Evolutionary conservation across 2,113 vertebrate species (phyloP).

Genomic region (Labeo catla): DNA sequence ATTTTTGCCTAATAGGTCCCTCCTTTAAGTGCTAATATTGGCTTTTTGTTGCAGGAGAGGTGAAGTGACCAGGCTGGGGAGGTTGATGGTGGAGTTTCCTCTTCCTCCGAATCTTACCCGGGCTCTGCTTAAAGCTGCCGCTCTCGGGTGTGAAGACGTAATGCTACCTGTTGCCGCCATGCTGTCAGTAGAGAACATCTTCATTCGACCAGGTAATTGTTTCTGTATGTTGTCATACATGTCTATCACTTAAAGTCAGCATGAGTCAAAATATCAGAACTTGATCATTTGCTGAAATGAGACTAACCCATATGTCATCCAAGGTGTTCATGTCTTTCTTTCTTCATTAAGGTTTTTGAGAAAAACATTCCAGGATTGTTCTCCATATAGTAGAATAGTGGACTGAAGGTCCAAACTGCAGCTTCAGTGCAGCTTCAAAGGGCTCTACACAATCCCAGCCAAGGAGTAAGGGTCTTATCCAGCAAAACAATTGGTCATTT

Average conservation of each 20-base stretch:
- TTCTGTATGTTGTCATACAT: background rate
- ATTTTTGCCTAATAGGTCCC: too few species aligned
- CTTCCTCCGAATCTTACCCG: conserved; percentile 89
- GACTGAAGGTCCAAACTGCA: too few species aligned
- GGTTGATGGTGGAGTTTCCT: conserved; percentile 93
- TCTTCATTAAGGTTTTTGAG: too few species aligned
- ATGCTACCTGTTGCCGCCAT: conserved; percentile 94
- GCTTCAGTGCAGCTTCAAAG: too few species aligned
- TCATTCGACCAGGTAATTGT: conserved; percentile 89
- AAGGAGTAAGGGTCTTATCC: too few species aligned
- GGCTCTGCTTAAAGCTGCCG: conserved; percentile 89
- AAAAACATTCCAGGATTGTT: too few species aligned
- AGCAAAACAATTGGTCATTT: too few species aligned
- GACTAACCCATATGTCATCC: background rate
- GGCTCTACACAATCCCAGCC: too few species aligned
- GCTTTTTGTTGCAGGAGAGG: conserved; percentile 80
- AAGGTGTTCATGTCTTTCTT: too few species aligned
- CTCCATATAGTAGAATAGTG: too few species aligned
- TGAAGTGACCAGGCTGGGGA: conserved; percentile 86
- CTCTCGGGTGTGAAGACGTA: conserved; percentile 85
- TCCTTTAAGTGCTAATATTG: background rate
- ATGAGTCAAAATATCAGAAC: background rate
- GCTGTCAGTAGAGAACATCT: conserved; percentile 96
- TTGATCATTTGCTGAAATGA: background rate
- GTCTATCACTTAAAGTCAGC: background rate